phyloP scores from a whole-genome alignment of 2,888 invertebrate species.

The Loripinus fragilis region DNA sequence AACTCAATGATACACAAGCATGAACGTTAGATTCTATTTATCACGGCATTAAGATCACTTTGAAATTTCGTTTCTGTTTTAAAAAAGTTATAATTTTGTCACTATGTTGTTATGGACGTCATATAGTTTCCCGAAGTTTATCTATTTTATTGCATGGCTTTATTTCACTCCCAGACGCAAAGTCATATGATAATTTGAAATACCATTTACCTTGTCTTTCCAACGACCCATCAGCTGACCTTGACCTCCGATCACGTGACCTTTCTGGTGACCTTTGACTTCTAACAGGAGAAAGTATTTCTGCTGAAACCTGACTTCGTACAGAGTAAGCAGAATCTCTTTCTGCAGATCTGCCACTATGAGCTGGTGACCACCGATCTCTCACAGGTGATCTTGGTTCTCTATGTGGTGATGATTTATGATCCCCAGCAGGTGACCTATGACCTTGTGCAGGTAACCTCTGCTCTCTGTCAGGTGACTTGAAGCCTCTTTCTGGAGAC shows the following conservation, averaged over 20 bases:
- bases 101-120: no score
- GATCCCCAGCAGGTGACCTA: neutral
- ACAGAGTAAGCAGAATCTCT: neutral
- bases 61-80: no score
- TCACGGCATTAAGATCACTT: no score
- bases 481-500: constrained; percentile 29
- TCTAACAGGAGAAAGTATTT: constrained; percentile 10
- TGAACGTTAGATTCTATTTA: no score
- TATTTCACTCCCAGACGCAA: no score
- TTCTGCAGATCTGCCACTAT: neutral
- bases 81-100: no score
- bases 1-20: no score
- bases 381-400: neutral
- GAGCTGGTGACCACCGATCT: neutral
- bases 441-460: constrained; percentile 21
- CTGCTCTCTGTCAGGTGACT: constrained; percentile 22
- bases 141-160: no score
- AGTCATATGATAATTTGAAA: no score
- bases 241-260: constrained; percentile 31
- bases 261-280: constrained; percentile 43
- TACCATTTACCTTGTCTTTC: constrained; percentile 33
- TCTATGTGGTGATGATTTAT: neutral
- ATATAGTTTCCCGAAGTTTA: no score
- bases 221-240: constrained; percentile 27
- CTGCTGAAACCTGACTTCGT: neutral